Base-by-base conservation (phyloP, 1,140 invertebrate species). In the Drosophila funebris region DNA sequence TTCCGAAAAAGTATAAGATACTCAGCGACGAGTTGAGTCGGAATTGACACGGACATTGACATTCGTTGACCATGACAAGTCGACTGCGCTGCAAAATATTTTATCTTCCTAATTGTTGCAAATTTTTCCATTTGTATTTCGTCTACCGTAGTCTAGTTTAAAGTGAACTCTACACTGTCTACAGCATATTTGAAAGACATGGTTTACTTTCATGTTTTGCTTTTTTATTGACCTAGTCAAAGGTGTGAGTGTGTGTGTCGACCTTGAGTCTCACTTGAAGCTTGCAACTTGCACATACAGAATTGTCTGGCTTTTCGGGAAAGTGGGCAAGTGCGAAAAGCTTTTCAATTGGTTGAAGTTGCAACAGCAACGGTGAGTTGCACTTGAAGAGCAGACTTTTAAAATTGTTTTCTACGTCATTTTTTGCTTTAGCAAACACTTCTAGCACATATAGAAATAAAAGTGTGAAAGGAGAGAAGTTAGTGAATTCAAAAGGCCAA, bases 301-400 rank as follows among this genome's bases (percentile, higher is more conserved):
- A 0, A 18, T 8, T 14, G 27, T 1, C 24, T 50, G 46, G 24
- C n/a, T 1, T 50, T 50, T 50, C 8, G 8, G 20, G 0, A 18
- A 22, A 46, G 18, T 24, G 13, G 44, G 22, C 44, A 48, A 8
- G 22, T n/a, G 13, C 44, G 69, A 76, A 82, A 62, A 71, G 78
- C 74, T 68, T 79, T 71, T 63, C 48, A 78, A 37, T 64, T 52
- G 70, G 52, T 50, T 39, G 24, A 50, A 71, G 43, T 44, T 61
- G 61, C 72, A 78, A 71, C 37, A 64, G 60, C 36, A 52, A 52
- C 48, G 14, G 8, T 7, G 77, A 37, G 57, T 14, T 43, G 56
- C 48, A 72, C 52, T 13, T 77, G 60, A 78, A 84, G 62, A 70
- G 63, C 69, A 20, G 53, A 20, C 76, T 77, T 77, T 70, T 73